These are phyloP conservation scores for Hyposmocoma kahamanoa DNA, from an alignment of 1,140 invertebrate species.

Conservation along the genomic window DNA sequence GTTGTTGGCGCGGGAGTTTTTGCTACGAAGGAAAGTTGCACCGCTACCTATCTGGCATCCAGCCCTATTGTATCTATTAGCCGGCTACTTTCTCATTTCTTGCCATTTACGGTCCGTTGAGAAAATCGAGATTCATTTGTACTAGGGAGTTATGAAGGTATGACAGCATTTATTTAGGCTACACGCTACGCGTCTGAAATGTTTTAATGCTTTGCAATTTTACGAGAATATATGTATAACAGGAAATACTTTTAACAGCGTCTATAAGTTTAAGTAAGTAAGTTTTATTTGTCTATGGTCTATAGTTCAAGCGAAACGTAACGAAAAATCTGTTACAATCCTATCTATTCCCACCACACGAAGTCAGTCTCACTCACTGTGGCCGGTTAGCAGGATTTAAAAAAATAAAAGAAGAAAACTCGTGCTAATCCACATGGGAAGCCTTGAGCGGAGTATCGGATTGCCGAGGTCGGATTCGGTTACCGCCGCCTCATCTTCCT, in stretches of 20 bases:
- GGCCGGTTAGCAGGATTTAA: background rate
- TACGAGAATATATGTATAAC: too few species aligned
- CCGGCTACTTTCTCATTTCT: conserved; percentile 66
- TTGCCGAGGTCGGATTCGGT: conserved; percentile 52
- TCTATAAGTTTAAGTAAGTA: too few species aligned
- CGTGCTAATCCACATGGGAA: conserved; percentile 61
- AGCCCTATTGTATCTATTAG: conserved; percentile 71
- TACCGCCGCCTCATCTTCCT: conserved; percentile 8
- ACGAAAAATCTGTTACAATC: too few species aligned
- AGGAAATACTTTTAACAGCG: too few species aligned
- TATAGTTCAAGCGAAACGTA: too few species aligned
- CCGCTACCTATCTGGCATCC: conserved; percentile 30
- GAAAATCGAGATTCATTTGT: conserved; percentile 62
- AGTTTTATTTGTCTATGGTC: too few species aligned
- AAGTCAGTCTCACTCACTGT: too few species aligned
- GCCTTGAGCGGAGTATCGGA: conserved; percentile 56
- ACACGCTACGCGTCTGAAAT: too few species aligned
- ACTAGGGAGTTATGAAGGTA: conserved; percentile 29
- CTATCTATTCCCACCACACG: too few species aligned
- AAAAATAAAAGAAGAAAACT: conserved; percentile 46
- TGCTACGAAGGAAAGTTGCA: conserved; percentile 57
- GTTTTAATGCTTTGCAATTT: too few species aligned
- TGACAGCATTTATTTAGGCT: too few species aligned
- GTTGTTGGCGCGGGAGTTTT: conserved; percentile 57
- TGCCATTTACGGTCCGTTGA: conserved; percentile 60